Evolutionary conservation across 2,113 vertebrate species (phyloP).

Genomic region (Parotia lawesii): DNA sequence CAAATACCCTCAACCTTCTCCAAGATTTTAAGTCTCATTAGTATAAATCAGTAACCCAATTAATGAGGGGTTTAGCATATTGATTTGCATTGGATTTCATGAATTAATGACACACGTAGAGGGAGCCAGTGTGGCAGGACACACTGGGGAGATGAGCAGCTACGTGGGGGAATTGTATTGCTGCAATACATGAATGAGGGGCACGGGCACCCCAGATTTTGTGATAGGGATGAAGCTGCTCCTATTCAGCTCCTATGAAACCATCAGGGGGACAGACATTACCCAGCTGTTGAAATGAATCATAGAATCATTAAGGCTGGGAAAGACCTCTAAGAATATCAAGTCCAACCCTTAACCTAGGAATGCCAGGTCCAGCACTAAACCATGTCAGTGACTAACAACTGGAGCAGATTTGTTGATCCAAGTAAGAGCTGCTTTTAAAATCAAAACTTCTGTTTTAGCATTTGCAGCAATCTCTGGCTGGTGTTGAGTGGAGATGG

Average conservation of each 20-base stretch:
- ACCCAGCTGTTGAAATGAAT: not conserved
- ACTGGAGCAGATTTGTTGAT: not conserved
- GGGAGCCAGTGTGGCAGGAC: not conserved
- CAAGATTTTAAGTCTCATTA: constrained; percentile 42
- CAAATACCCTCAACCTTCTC: constrained; percentile 23
- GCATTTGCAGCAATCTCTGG: not conserved
- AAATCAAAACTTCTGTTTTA: not conserved
- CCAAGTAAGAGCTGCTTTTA: not conserved
- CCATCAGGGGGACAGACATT: not conserved
- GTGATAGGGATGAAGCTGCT: not conserved
- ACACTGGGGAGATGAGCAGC: not conserved
- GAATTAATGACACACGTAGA: not conserved
- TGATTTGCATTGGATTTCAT: not conserved
- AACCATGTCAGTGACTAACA: not conserved
- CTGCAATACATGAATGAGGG: not conserved
- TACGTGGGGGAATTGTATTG: not conserved
- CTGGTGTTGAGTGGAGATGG: not conserved
- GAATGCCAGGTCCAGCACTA: not conserved
- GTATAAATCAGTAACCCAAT: constrained; percentile 24
- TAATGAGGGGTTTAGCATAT: constrained; percentile 30
- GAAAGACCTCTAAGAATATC: not conserved
- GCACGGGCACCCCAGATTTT: not conserved
- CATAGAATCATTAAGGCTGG: not conserved
- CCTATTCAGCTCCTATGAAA: not conserved
- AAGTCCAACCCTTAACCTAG: not conserved